These are phyloP conservation scores for Zaprionus davidi DNA, from an alignment of 1,140 invertebrate species.

Conservation along the genomic window DNA sequence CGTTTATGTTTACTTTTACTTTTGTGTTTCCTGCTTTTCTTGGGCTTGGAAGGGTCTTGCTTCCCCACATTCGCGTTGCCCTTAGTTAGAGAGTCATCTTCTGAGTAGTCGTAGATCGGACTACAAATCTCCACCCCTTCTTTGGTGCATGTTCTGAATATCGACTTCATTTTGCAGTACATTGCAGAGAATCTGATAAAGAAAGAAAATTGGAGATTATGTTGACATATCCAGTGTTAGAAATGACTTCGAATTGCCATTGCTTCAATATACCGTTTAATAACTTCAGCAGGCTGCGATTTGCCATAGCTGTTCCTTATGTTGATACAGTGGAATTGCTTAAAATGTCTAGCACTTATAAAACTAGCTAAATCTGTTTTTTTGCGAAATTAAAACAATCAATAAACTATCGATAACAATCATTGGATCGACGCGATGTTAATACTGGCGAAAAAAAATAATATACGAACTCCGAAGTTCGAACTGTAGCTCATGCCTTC, in stretches of 20 bases:
- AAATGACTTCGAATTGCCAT: background rate
- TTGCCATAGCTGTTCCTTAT: background rate
- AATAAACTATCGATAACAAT: background rate
- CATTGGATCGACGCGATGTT: background rate
- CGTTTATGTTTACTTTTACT: background rate
- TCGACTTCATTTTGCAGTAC: background rate
- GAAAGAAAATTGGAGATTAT: constrained; percentile 2
- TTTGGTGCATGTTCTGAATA: background rate
- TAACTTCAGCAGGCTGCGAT: constrained; percentile 1
- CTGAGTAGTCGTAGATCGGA: background rate
- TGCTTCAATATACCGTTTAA: background rate
- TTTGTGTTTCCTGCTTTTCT: background rate
- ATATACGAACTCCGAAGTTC: background rate
- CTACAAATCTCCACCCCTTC: background rate
- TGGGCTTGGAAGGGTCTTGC: background rate
- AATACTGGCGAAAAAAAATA: background rate
- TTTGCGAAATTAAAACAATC: background rate
- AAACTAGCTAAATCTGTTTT: background rate
- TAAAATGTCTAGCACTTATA: background rate
- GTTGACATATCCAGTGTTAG: constrained; percentile 3
- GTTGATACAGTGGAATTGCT: background rate
- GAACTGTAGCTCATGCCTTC: background rate
- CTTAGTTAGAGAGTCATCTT: background rate
- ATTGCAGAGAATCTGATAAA: background rate
- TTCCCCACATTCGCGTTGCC: background rate